phyloP scores from a whole-genome alignment of 2,797 vertebrate genomes.

The Leptatherina wallacei region DNA sequence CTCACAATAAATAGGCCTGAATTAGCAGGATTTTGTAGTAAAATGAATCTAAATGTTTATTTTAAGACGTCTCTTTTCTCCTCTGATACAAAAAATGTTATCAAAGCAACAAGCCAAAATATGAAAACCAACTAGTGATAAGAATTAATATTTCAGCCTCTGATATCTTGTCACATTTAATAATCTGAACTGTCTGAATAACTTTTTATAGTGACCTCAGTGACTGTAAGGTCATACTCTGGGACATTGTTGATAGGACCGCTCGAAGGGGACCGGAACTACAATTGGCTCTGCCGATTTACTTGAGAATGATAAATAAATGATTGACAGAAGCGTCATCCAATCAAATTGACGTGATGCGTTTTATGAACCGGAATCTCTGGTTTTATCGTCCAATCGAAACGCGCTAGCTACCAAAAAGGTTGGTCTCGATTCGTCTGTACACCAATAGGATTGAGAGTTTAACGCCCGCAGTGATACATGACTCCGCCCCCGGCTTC shows the following conservation, averaged over 20 bases:
- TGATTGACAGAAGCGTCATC: conserved; percentile 64
- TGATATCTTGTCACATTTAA: neutral
- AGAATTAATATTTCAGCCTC: neutral
- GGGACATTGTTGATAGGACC: conserved; percentile 12
- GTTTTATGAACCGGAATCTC: conserved; percentile 59
- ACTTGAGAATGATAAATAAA: neutral
- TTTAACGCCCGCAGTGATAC: conserved; percentile 78
- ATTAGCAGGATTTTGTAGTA: no score
- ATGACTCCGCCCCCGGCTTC: conserved; percentile 80
- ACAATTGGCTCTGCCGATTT: conserved; percentile 25
- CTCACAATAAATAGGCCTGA: no score
- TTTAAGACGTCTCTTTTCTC: no score
- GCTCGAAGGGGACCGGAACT: conserved; percentile 33
- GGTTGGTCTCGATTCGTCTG: conserved; percentile 30
- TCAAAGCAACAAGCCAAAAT: neutral
- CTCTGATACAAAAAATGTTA: neutral
- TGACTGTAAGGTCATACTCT: conserved; percentile 27
- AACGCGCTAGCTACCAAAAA: neutral
- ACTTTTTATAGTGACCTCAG: conserved; percentile 6
- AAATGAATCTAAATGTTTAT: no score
- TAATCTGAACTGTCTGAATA: neutral
- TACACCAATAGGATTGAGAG: conserved; percentile 70
- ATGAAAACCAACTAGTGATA: neutral
- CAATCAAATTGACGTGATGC: conserved; percentile 56
- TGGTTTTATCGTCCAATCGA: conserved; percentile 63